A percentile compares a stretch with the other conserved stretches of the same genome.
phyloP scores from a whole-genome alignment of 2,797 vertebrate genomes.

The Chelon auratus region DNA sequence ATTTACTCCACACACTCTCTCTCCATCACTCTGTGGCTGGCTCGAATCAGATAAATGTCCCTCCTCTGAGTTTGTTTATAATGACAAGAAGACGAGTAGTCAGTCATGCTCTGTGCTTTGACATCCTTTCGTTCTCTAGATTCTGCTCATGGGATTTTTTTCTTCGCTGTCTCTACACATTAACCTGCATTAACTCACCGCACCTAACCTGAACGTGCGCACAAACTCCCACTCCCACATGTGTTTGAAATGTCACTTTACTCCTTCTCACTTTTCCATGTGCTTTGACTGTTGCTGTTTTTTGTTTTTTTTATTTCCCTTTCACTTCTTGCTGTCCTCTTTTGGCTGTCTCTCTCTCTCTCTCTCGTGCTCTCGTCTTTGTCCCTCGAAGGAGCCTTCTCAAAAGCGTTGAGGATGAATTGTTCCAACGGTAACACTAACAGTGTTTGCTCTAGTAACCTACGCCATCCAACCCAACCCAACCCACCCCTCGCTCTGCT shows the following conservation, averaged over 20 bases:
- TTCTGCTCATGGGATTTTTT: not conserved
- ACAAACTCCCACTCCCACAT: slow-evolving; percentile 36
- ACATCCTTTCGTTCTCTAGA: not conserved
- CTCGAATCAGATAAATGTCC: slow-evolving; percentile 11
- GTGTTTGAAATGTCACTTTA: slow-evolving; percentile 42
- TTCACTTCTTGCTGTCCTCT: slow-evolving; percentile 54
- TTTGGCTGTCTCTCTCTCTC: slow-evolving; percentile 38
- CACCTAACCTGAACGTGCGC: slow-evolving; percentile 48
- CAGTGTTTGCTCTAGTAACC: slow-evolving; percentile 51
- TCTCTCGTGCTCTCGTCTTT: slow-evolving; percentile 13
- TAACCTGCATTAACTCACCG: slow-evolving; percentile 38
- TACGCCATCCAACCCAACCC: slow-evolving; percentile 34
- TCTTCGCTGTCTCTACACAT: slow-evolving; percentile 28
- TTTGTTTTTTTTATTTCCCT: slow-evolving; percentile 42
- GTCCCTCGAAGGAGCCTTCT: slow-evolving; percentile 84
- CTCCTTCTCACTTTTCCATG: slow-evolving; percentile 60
- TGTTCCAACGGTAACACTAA: slow-evolving; percentile 88
- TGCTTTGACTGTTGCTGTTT: slow-evolving; percentile 72
- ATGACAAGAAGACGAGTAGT: not conserved
- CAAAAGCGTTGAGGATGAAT: slow-evolving; percentile 89
- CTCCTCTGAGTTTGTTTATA: not conserved
- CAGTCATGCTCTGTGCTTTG: too few relatives aligned
- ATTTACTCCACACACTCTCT: slow-evolving; percentile 20
- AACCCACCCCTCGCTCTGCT: slow-evolving; percentile 7
- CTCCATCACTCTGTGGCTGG: slow-evolving; percentile 8